These are phyloP conservation scores for Chaitophorus viminalis DNA, from an alignment of 2,888 invertebrate species.

Conservation along the genomic window DNA sequence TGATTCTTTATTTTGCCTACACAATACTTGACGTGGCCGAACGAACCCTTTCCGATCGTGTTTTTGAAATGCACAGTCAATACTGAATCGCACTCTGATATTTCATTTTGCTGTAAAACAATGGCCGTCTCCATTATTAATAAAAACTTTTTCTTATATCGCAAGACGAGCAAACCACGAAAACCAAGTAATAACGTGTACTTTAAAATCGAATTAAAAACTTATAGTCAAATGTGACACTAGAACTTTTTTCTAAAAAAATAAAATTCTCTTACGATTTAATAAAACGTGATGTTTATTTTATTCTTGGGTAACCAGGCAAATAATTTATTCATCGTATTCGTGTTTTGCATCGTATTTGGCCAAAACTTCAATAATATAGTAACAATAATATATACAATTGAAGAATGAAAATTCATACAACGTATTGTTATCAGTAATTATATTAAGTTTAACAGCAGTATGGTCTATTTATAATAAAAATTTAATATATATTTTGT, in stretches of 20 bases:
- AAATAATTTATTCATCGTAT: background rate
- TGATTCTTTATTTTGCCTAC: background rate
- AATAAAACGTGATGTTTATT: background rate
- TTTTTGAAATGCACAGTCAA: slow-evolving; percentile 15
- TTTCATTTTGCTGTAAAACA: background rate
- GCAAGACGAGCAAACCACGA: background rate
- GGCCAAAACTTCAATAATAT: background rate
- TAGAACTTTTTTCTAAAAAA: background rate
- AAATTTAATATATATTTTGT: too few species aligned
- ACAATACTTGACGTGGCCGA: slow-evolving; percentile 38
- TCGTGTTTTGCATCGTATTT: background rate
- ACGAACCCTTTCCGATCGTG: slow-evolving; percentile 30
- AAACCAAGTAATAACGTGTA: background rate
- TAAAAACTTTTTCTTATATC: background rate
- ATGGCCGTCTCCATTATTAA: background rate
- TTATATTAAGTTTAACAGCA: too few species aligned
- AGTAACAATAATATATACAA: too few species aligned
- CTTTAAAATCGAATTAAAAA: background rate
- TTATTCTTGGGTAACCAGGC: background rate
- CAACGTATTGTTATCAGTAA: too few species aligned
- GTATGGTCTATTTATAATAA: too few species aligned
- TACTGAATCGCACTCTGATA: background rate
- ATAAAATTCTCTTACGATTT: background rate
- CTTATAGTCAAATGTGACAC: background rate
- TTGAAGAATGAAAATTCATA: too few species aligned